Percentiles rank a stretch among this genome's conserved stretches.
Evolutionary conservation across 2,888 invertebrate species (phyloP).

Genomic region (Leptura quadrifasciata): DNA sequence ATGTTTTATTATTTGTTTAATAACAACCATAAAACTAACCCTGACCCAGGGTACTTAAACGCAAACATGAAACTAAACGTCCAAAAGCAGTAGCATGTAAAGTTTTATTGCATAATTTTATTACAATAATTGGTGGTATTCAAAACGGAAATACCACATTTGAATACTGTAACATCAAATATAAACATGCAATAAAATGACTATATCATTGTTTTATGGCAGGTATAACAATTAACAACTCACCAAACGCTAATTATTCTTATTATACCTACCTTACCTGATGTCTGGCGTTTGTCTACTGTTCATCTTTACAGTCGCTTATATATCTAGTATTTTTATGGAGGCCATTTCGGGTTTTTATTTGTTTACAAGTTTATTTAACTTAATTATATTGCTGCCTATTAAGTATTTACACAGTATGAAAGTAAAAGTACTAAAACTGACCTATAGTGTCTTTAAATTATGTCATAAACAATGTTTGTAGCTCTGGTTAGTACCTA

Average conservation of each 20-base stretch:
- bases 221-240: slow-evolving; percentile 69
- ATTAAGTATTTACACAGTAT: slow-evolving; percentile 71
- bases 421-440: slow-evolving; percentile 72
- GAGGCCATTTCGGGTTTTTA: slow-evolving; percentile 69
- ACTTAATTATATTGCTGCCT: slow-evolving; percentile 71
- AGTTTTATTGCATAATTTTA: slow-evolving; percentile 56
- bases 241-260: slow-evolving; percentile 68
- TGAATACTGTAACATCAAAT: slow-evolving; percentile 61
- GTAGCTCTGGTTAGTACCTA: slow-evolving; percentile 71
- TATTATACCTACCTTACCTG: slow-evolving; percentile 62
- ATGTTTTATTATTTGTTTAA: slow-evolving; percentile 35
- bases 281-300: slow-evolving; percentile 59
- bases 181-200: slow-evolving; percentile 69
- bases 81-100: slow-evolving; percentile 44
- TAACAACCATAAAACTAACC: slow-evolving; percentile 41
- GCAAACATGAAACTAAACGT: slow-evolving; percentile 37
- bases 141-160: slow-evolving; percentile 62
- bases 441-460: slow-evolving; percentile 70
- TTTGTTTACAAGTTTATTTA: slow-evolving; percentile 72
- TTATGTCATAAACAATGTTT: slow-evolving; percentile 72
- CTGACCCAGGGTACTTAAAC: slow-evolving; percentile 35
- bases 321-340: slow-evolving; percentile 65
- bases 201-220: slow-evolving; percentile 68
- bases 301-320: slow-evolving; percentile 58
- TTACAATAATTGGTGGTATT: slow-evolving; percentile 57